Evolutionary conservation across 2,888 invertebrate species (phyloP).

Genomic region (Campoplex nolae): DNA sequence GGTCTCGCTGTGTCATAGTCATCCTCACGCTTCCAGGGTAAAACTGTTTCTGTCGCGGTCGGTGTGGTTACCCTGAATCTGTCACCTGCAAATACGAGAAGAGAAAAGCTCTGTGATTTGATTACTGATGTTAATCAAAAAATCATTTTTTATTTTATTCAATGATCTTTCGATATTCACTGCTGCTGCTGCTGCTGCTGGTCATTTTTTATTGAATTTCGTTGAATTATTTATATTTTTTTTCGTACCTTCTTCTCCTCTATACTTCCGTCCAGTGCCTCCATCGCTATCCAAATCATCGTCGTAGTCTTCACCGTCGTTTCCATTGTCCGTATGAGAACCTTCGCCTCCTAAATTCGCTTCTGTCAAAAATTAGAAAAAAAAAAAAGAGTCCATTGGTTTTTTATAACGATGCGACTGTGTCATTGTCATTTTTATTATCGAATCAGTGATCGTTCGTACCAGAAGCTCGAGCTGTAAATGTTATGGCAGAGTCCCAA

Average conservation of each 20-base stretch:
- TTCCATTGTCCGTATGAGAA: constrained; percentile 69
- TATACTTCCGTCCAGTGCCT: constrained; percentile 60
- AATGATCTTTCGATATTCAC: no score
- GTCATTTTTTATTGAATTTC: neutral
- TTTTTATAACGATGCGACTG: neutral
- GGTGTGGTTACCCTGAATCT: constrained; percentile 93
- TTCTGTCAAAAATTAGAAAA: constrained; percentile 37
- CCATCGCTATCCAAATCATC: constrained; percentile 65
- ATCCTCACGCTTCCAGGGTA: constrained; percentile 96
- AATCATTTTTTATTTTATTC: neutral
- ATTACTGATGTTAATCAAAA: neutral
- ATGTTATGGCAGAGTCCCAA: constrained; percentile 95
- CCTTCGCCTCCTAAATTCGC: constrained; percentile 69
- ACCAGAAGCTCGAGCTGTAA: constrained; percentile 95
- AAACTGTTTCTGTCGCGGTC: constrained; percentile 94
- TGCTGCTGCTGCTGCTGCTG: no score
- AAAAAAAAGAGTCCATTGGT: constrained; percentile 29
- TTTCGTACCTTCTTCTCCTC: constrained; percentile 70
- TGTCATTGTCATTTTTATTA: neutral
- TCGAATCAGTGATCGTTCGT: constrained; percentile 85
- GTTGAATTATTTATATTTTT: neutral
- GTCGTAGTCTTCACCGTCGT: constrained; percentile 67
- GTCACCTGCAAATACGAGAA: constrained; percentile 84
- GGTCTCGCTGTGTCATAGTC: constrained; percentile 89
- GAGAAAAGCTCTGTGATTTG: neutral